A percentile compares a stretch with the other conserved stretches of the same genome.
Conservation (phyloP, 2,113 vertebrate species). For the Naja naja region DNA sequence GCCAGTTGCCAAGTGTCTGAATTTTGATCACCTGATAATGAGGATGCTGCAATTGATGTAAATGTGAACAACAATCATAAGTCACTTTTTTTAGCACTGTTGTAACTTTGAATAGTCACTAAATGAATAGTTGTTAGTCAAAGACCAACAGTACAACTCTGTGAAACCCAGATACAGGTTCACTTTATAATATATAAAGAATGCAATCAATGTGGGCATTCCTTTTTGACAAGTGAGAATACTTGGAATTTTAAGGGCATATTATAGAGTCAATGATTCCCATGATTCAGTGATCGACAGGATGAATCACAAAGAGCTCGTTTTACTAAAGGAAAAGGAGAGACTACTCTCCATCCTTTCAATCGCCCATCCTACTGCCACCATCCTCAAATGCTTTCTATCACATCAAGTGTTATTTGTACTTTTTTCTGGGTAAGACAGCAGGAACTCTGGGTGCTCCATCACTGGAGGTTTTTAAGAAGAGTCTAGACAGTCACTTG, state of each 20-base stretch:
- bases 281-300: not conserved
- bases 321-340: not conserved
- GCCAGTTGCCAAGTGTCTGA: no score
- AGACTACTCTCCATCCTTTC: not conserved
- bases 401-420: not conserved
- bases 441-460: not conserved
- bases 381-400: not conserved
- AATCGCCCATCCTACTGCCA: not conserved
- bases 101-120: no score
- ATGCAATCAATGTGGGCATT: not conserved
- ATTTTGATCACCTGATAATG: no score
- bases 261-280: not conserved
- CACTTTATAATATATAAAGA: not conserved
- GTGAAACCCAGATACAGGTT: not conserved
- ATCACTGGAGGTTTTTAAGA: no score
- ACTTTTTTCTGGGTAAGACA: not conserved
- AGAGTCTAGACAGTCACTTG: no score
- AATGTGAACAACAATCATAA: no score
- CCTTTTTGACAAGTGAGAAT: not conserved
- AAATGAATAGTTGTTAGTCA: no score
- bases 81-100: no score
- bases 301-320: not conserved
- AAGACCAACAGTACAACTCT: not conserved
- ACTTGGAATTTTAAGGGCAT: not conserved
- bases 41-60: no score